These are phyloP conservation scores for Lonchura striata DNA, from an alignment of 2,113 vertebrate species.

Conservation along the genomic window DNA sequence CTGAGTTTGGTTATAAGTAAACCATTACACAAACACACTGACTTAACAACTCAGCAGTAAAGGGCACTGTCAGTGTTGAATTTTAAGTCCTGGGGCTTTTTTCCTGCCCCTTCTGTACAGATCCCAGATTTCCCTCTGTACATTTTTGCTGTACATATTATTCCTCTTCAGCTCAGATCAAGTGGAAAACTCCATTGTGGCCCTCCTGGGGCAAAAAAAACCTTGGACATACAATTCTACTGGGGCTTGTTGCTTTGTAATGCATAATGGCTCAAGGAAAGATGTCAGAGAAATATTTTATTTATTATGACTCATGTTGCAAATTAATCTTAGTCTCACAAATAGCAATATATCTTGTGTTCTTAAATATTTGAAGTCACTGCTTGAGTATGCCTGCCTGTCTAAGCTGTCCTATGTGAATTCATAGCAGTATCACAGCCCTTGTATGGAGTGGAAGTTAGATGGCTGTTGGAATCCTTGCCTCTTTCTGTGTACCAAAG, in stretches of 20 bases:
- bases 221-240: rapidly evolving
- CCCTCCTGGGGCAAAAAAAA: background rate
- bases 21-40: background rate
- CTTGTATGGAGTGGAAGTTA: background rate
- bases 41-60: background rate
- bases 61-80: background rate
- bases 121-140: background rate
- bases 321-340: background rate
- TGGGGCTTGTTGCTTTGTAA: background rate
- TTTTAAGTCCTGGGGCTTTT: background rate
- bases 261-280: background rate
- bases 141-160: background rate
- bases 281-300: background rate
- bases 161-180: background rate
- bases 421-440: background rate
- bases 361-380: background rate
- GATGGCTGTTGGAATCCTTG: background rate
- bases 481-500: background rate
- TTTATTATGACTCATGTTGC: background rate
- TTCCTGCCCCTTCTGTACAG: background rate
- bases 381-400: background rate
- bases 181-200: background rate
- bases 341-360: background rate
- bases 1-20: background rate
- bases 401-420: background rate